Evolutionary conservation across 1,140 invertebrate species (phyloP), one percentile per base, ranked within the genome.

Genomic region (Drosophila teissieri): DNA sequence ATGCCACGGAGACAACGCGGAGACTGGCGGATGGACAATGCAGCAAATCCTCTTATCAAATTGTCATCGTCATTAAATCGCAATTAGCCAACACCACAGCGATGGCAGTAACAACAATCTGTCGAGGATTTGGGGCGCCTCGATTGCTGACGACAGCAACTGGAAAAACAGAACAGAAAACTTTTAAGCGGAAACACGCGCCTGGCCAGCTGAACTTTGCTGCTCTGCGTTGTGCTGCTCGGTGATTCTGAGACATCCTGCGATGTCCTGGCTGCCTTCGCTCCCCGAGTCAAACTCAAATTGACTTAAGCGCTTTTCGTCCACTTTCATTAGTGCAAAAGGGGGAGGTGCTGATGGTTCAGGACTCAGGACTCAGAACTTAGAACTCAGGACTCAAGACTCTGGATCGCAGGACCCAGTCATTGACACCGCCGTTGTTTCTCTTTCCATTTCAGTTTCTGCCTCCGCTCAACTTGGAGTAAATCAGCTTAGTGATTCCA

Each of bases 161-260:
- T 61, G 75, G 27, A 31, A 67, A 54, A 58, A 62, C 46, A 19
- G 19, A 19, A 19, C 19, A 44, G 52, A 31, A 76, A 83, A 83
- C 61, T 84, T 83, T 83, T 76, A 80, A 80, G 80, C 80, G 80
- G 80, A 80, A 83, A 84, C 80, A 83, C 80, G 80, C 80, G 75
- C 60, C 57, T 53, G 70, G 40, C 42, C 57, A 51, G 27, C 44
- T 67, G 65, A 78, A 74, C 77, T 75, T 65, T 61, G 69, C 62
- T 37, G 49, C 44, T 46, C 58, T 36, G 49, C 49, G 5, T 10
- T 46, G n/a, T 10, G n/a, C 24, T 24, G 0, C 37, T 11, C 2
- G 37, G 34, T 22, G 19, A 37, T 14, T 15, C 39, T 19, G 15
- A 36, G 49, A 36, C 49, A 52, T 52, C 31, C 22, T 34, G n/a